Evolutionary conservation across 2,888 invertebrate genomes (phyloP).

Genomic region (Lacanobia wlatinum): DNA sequence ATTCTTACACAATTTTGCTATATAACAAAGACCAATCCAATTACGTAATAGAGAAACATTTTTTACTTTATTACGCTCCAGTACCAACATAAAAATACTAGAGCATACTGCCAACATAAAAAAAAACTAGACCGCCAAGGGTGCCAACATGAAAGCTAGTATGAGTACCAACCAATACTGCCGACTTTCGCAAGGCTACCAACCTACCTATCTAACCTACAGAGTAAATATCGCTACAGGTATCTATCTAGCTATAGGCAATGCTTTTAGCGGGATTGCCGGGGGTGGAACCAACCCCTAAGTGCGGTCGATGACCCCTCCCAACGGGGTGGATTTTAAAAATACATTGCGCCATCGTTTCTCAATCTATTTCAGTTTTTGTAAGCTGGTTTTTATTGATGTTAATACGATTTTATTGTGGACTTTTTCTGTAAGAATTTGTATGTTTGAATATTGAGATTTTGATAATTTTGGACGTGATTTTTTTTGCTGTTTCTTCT

Average conservation of each 20-base stretch:
- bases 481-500: not conserved
- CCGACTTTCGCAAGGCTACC: constrained; percentile 37
- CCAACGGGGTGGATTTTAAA: constrained; percentile 63
- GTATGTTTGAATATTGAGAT: not conserved
- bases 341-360: constrained; percentile 58
- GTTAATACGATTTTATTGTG: constrained; percentile 52
- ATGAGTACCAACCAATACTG: constrained; percentile 11
- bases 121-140: constrained; percentile 17
- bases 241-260: constrained; percentile 67
- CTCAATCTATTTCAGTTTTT: constrained; percentile 59
- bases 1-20: constrained; percentile 1
- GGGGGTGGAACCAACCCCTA: constrained; percentile 62
- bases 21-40: constrained; percentile 26
- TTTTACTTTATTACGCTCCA: constrained; percentile 22
- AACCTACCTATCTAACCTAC: constrained; percentile 46
- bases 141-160: constrained; percentile 39
- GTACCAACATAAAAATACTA: constrained; percentile 28
- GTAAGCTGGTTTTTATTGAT: constrained; percentile 54
- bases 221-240: constrained; percentile 49
- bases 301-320: constrained; percentile 65
- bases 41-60: constrained; percentile 17
- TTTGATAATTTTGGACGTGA: not conserved
- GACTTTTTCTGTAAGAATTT: not conserved
- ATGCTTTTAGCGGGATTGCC: constrained; percentile 83
- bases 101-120: constrained; percentile 22